Percentiles rank a stretch among this genome's conserved stretches.
These are phyloP conservation scores for Pluvialis apricaria DNA, from an alignment of 2,113 vertebrate species.

Conservation along the genomic window DNA sequence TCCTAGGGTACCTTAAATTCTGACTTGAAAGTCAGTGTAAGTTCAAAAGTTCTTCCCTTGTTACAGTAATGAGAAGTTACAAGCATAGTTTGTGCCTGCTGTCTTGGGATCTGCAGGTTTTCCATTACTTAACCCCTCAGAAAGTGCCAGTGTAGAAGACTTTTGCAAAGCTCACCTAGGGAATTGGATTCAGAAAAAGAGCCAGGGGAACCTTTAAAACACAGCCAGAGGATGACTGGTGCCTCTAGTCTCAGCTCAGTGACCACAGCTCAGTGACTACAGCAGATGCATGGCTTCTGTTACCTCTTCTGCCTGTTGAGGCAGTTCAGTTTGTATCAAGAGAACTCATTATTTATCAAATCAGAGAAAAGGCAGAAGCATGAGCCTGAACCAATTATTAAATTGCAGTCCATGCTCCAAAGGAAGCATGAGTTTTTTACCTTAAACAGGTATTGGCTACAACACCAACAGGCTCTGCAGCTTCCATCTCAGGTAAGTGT, in stretches of 20 bases:
- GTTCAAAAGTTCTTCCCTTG: not conserved
- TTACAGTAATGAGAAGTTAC: not conserved
- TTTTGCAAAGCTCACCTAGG: not conserved
- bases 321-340: not conserved
- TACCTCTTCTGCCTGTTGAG: not conserved
- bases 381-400: not conserved
- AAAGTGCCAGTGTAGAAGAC: not conserved
- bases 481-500: not conserved
- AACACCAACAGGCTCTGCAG: not conserved
- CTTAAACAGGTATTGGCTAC: not conserved
- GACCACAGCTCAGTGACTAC: not conserved
- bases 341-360: not conserved
- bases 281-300: not conserved
- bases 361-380: not conserved
- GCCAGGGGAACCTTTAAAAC: not conserved
- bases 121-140: not conserved
- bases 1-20: not conserved
- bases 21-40: not conserved
- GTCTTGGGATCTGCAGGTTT: not conserved
- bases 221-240: not conserved
- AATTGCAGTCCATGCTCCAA: not conserved
- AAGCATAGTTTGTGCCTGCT: not conserved
- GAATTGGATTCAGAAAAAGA: not conserved
- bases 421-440: not conserved
- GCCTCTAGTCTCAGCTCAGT: not conserved